A percentile compares a stretch with the other conserved stretches of the same genome.
Evolutionary conservation across 2,797 vertebrate species (phyloP).

Genomic region (Myripristis murdjan): DNA sequence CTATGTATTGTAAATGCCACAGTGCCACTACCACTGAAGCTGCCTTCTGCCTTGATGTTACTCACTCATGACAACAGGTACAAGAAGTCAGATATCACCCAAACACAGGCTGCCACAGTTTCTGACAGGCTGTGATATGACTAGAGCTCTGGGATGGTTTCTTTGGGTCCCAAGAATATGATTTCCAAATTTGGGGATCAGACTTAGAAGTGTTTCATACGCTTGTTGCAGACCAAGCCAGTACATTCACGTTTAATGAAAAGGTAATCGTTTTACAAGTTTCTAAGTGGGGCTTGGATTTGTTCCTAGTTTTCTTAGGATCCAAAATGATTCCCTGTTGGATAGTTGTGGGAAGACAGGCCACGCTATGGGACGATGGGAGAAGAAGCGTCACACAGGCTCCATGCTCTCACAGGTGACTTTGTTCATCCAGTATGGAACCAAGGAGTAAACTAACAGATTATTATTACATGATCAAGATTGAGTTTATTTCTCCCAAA

Average conservation of each 20-base stretch:
- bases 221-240: no score
- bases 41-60: neutral
- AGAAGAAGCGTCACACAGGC: neutral
- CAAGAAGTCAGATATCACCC: neutral
- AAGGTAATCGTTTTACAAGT: no score
- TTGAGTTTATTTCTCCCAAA: no score
- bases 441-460: neutral
- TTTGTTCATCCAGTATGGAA: slow-evolving; percentile 56
- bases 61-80: neutral
- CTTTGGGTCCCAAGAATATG: neutral
- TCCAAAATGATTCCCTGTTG: no score
- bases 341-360: no score
- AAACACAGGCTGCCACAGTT: no score
- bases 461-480: neutral
- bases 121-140: no score
- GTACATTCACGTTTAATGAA: no score
- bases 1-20: no score
- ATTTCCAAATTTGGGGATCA: neutral
- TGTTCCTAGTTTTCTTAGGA: neutral
- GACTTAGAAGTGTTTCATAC: neutral
- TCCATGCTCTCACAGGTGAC: slow-evolving; percentile 60
- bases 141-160: neutral
- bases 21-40: neutral
- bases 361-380: no score
- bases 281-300: no score